phyloP scores from a whole-genome alignment of 2,113 vertebrate species.

The Ceyx margarethae region DNA sequence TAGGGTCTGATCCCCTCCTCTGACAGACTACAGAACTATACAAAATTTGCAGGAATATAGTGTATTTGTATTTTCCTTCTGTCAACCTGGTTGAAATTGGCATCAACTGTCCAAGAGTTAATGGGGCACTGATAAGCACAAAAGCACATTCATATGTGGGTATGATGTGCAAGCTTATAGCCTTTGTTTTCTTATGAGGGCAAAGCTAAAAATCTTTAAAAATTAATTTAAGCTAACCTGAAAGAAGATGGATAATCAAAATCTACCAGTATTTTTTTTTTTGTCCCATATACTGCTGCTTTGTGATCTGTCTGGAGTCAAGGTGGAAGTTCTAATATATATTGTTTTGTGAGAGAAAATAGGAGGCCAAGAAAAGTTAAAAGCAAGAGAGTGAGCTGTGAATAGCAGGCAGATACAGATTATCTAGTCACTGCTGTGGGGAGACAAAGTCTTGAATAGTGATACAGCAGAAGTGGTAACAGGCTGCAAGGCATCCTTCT shows the following conservation, averaged over 20 bases:
- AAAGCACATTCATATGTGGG: background rate
- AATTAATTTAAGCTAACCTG: background rate
- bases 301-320: background rate
- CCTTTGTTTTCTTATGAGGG: background rate
- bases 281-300: background rate
- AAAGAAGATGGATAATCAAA: background rate
- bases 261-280: background rate
- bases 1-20: background rate
- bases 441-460: background rate
- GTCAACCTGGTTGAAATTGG: background rate
- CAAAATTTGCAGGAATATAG: background rate
- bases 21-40: background rate
- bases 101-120: background rate
- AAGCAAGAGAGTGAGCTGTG: background rate
- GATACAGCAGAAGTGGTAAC: background rate
- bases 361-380: background rate
- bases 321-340: background rate
- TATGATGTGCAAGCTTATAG: background rate
- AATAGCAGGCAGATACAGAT: background rate
- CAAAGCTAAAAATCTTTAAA: background rate
- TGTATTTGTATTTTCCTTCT: background rate
- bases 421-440: background rate
- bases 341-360: background rate
- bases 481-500: background rate
- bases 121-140: background rate